phyloP scores from a whole-genome alignment of 2,888 invertebrate genomes.

The Tenodera sinensis region DNA sequence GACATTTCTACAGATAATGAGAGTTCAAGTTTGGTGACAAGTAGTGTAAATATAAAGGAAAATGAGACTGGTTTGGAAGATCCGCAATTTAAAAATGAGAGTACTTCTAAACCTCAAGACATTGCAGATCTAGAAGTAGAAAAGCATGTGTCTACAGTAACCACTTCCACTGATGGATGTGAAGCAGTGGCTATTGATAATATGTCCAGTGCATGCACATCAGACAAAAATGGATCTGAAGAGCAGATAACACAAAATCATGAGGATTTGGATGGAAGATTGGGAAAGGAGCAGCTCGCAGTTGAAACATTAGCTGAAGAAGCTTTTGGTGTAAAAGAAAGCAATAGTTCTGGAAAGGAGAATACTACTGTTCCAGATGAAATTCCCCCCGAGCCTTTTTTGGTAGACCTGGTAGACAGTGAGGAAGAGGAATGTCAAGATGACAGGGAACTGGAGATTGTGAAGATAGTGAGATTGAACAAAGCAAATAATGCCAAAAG shows the following conservation, averaged over 20 bases:
- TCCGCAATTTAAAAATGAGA: background rate
- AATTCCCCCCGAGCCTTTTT: no score
- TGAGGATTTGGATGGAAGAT: no score
- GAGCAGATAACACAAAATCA: no score
- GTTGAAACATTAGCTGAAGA: background rate
- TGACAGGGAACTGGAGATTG: background rate
- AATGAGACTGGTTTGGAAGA: background rate
- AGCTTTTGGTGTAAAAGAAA: background rate
- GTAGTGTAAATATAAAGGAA: background rate
- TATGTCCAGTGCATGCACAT: background rate
- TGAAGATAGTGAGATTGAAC: background rate
- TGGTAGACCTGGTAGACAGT: no score
- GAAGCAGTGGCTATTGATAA: background rate
- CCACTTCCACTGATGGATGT: background rate
- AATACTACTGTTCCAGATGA: background rate
- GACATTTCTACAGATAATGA: background rate
- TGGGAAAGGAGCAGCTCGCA: background rate
- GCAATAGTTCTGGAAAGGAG: no score
- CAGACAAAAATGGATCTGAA: background rate
- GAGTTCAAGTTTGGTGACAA: background rate
- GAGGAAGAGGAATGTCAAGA: background rate
- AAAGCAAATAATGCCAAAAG: background rate
- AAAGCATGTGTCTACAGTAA: background rate
- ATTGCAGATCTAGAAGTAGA: background rate
- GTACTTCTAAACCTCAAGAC: background rate